A percentile compares a stretch with the other conserved stretches of the same genome.
phyloP scores from a whole-genome alignment of 2,113 vertebrate species.

The Stercorarius parasiticus region DNA sequence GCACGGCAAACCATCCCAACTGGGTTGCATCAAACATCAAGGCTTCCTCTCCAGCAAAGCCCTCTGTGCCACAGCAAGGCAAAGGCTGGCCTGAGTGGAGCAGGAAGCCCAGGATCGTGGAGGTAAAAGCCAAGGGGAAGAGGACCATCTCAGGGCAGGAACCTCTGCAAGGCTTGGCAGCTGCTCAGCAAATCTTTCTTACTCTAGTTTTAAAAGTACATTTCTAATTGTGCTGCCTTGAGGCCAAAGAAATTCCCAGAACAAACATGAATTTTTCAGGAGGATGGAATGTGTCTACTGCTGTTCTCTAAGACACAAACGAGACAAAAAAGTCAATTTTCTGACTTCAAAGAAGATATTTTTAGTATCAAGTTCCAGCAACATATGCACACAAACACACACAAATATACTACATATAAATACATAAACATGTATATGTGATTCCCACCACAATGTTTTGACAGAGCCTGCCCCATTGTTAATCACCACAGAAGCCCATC shows the following conservation, averaged over 20 bases:
- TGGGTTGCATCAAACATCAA: neutral
- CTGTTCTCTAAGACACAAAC: constrained; percentile 24
- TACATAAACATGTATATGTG: neutral
- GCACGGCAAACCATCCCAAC: neutral
- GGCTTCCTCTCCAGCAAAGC: neutral
- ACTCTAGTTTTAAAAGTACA: neutral
- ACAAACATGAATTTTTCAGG: constrained; percentile 54
- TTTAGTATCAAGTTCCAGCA: neutral
- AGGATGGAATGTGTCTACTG: constrained; percentile 9
- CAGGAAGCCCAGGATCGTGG: neutral
- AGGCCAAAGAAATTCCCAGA: constrained; percentile 47
- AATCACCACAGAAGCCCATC: neutral
- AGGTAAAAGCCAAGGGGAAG: neutral
- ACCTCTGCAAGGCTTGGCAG: neutral
- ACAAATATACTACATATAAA: neutral
- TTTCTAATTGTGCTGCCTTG: constrained; percentile 41
- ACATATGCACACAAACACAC: neutral
- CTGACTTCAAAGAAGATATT: constrained; percentile 1
- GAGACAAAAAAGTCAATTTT: constrained; percentile 2
- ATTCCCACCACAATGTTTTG: neutral
- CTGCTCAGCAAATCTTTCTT: neutral
- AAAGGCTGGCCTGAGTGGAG: neutral
- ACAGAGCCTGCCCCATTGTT: neutral
- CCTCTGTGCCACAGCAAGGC: neutral
- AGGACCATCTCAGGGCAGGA: neutral